Conservation (phyloP, 2,888 invertebrate species). For the Agonopterix arenella region DNA sequence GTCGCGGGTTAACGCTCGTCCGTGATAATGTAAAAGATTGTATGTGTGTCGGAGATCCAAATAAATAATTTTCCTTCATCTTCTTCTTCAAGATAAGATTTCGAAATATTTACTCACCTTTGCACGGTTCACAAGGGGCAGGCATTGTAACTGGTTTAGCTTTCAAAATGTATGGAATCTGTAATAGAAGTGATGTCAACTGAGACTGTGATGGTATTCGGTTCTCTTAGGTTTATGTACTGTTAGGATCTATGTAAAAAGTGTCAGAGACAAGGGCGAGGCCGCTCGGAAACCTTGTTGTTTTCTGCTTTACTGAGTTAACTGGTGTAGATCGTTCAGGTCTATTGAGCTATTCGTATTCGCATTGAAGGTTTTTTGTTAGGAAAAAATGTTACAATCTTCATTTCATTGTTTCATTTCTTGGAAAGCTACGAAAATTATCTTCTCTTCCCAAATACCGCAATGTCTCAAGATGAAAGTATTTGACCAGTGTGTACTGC, state of each 20-base stretch:
- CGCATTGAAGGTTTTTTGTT: background rate
- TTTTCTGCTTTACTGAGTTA: background rate
- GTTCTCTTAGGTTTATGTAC: conserved; percentile 26
- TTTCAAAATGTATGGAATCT: conserved; percentile 5
- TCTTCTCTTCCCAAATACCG: no score
- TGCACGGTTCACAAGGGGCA: conserved; percentile 73
- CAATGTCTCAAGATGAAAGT: no score
- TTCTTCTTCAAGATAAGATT: no score
- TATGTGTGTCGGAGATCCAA: no score
- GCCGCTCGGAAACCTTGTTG: conserved; percentile 25
- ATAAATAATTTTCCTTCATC: no score
- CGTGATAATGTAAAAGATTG: no score
- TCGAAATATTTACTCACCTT: conserved; percentile 50
- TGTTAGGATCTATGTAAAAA: conserved; percentile 29
- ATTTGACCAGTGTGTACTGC: no score
- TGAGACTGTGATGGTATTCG: conserved; percentile 18
- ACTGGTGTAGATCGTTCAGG: background rate
- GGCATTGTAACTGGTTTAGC: conserved; percentile 54
- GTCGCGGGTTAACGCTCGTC: no score
- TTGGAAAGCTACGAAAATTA: no score
- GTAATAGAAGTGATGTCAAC: conserved; percentile 1
- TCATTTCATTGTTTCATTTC: no score
- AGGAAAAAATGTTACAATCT: no score
- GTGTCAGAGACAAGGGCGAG: conserved; percentile 29
- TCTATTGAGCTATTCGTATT: background rate